Evolutionary conservation across 2,113 vertebrate species (phyloP), one percentile per base, ranked within the genome.

Genomic region (Ochotona princeps): DNA sequence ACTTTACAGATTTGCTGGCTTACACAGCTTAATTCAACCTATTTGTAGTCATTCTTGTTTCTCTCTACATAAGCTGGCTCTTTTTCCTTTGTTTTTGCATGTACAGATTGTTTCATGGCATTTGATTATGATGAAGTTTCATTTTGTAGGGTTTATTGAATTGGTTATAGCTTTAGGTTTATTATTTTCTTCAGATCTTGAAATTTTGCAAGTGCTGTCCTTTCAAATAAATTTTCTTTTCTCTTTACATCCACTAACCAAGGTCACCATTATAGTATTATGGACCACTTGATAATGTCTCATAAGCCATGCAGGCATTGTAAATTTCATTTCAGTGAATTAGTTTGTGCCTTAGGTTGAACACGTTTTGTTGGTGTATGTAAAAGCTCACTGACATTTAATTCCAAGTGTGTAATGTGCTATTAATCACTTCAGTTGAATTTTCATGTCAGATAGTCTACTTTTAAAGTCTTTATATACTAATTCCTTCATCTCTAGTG

Each of bases 321-420:
- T 35, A 61, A 30, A 84, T 70, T 85, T 70, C 9, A 23, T 11
- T 28, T 44, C 63, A n/a, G 38, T 44, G 38, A 44, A 8, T 75
- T 47, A 69, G 61, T 91, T 70, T 79, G 61, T 78, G 35, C 63
- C 85, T 79, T 79, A 23, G 49, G 30, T 89, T 69, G 75, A 79
- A 54, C 38, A 79, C 30, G 21, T 57, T 89, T 17, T 57, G 13
- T 32, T 49, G 63, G 60, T 38, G 8, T 21, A 28, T 32, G 10
- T 78, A 69, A 35, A 70, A 70, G 38, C 35, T 84, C 63, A 60
- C 10, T 35, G 15, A 10, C 28, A 30, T 85, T 61, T 78, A 49
- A 60, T 75, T 91, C 73, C 49, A 75, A 76, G 63, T 84, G 30
- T 78, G n/a, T 47, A 14, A 57, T 57, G 1, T 57, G 54, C 54